These are phyloP conservation scores for Rhinogobius similis DNA, from an alignment of 2,113 vertebrate species.

Conservation along the genomic window DNA sequence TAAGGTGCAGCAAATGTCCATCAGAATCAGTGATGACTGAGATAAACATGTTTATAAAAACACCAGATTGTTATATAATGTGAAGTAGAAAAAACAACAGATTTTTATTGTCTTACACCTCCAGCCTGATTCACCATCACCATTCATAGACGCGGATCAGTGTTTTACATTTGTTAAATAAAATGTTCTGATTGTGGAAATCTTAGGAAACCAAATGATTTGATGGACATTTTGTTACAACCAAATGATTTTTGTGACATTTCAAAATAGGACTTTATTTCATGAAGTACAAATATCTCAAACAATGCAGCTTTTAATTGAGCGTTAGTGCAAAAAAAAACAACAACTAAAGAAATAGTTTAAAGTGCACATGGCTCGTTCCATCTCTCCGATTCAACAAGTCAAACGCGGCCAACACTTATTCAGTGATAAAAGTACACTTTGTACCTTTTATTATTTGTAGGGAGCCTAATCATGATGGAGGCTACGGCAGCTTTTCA, in stretches of 20 bases:
- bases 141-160: neutral
- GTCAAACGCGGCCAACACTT: neutral
- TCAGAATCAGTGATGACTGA: neutral
- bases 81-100: neutral
- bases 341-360: neutral
- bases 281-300: neutral
- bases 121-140: neutral
- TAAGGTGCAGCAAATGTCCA: neutral
- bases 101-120: constrained; percentile 3
- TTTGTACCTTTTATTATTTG: constrained; percentile 11
- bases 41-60: constrained; percentile 8
- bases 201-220: neutral
- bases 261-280: too few species aligned
- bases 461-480: constrained; percentile 13
- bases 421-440: neutral
- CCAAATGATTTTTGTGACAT: too few species aligned
- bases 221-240: too few species aligned
- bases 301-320: neutral
- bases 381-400: neutral
- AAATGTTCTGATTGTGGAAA: neutral
- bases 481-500: constrained; percentile 10
- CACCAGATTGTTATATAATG: constrained; percentile 4
- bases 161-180: neutral
- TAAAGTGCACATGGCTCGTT: neutral
- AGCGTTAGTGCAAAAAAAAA: neutral